phyloP scores from a whole-genome alignment of 2,888 invertebrate species.

The Gryllus longicercus region DNA sequence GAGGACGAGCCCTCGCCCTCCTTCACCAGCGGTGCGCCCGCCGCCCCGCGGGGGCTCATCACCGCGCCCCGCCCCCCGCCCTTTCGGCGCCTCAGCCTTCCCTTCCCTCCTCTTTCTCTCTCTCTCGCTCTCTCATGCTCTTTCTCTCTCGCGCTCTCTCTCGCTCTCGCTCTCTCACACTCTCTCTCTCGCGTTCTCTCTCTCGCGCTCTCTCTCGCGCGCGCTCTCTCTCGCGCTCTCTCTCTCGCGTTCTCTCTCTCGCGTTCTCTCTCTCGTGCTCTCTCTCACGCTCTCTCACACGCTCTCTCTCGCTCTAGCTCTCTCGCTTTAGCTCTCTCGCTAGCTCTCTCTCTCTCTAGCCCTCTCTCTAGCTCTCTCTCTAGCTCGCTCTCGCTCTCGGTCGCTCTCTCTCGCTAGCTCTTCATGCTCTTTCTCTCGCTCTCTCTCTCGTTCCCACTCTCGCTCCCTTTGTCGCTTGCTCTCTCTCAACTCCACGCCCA shows the following conservation, averaged over 20 bases:
- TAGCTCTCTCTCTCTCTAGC: neutral
- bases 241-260: no score
- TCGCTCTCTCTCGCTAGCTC: no score
- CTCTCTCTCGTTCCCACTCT: neutral
- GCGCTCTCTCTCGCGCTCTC: no score
- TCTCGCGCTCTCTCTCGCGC: neutral
- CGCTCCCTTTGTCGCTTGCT: no score
- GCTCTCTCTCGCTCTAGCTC: no score
- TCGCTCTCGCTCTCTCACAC: neutral
- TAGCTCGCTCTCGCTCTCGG: no score
- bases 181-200: neutral
- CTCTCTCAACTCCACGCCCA: no score
- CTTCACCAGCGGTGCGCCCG: conserved; percentile 61
- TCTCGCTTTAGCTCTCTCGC: no score
- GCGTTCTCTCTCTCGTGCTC: no score
- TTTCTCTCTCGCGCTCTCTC: no score
- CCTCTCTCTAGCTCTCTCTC: neutral
- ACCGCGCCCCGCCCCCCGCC: neutral
- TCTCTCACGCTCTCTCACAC: neutral
- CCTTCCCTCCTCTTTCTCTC: neutral
- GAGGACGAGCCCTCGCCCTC: conserved; percentile 26
- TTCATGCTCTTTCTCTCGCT: neutral
- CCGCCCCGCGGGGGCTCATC: neutral
- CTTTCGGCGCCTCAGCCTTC: neutral
- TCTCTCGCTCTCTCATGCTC: neutral